These are phyloP conservation scores for Semnornis frantzii DNA, from an alignment of 2,113 vertebrate species.

Conservation along the genomic window DNA sequence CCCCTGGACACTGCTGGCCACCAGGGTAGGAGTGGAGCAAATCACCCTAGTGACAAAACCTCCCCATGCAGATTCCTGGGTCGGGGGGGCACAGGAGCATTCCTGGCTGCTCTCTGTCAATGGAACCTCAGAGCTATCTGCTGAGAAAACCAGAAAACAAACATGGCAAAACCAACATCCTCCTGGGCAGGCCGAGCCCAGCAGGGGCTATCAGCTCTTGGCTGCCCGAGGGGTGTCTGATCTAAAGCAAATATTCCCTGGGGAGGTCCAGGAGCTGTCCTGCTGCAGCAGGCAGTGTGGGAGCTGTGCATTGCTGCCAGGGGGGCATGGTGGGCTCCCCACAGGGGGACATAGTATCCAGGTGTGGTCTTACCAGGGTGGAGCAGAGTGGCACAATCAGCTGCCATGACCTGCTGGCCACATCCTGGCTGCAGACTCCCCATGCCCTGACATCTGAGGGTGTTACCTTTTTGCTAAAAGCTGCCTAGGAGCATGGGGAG, in stretches of 20 bases:
- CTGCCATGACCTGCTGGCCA: no score
- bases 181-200: not conserved
- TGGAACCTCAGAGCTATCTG: not conserved
- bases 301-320: not conserved
- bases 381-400: no score
- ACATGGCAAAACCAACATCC: not conserved
- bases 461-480: no score
- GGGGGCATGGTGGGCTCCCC: not conserved
- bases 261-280: not conserved
- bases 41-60: not conserved
- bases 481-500: no score
- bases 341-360: rapidly evolving
- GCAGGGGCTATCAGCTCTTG: not conserved
- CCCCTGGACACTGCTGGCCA: not conserved
- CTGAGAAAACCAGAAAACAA: not conserved
- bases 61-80: not conserved
- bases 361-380: no score
- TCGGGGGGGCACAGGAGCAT: rapidly evolving
- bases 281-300: not conserved
- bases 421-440: no score
- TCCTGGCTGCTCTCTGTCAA: not conserved
- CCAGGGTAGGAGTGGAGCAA: rapidly evolving
- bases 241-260: not conserved
- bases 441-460: no score
- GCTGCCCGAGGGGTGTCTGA: not conserved